Evolutionary conservation across 2,797 vertebrate genomes (phyloP), one percentile per base, ranked within the genome.

Genomic region (Enteromius thamalakanensis): DNA sequence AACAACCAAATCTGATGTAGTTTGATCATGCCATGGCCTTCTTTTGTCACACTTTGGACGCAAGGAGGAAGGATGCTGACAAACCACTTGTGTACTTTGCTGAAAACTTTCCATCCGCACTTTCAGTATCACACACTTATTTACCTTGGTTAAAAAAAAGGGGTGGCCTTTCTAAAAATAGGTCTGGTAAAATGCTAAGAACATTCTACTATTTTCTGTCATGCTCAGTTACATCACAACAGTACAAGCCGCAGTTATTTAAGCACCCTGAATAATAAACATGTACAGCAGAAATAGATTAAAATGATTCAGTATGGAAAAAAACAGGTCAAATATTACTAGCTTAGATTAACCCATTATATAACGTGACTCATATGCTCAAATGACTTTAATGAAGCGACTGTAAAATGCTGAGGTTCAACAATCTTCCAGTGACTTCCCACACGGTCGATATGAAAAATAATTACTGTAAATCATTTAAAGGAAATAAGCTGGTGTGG

Each of bases 81-180:
- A 86, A 84, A 88, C 86, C 80, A 64, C 84, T 55, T 67, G 26
- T 69, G 55, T 29, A 49, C 68, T 83, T 37, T 71, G 83, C 85
- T 70, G 64, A 85, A 86, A 78, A 86, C 55, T 88, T 89, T 89
- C 87, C 87, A 85, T 80, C 82, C 77, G 47, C 83, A 83, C 77
- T 83, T 84, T 88, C 85, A 84, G 64, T 79, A 85, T 86, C 79
- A 82, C 67, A 34, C 53, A 58, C 6, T 19, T 42, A 79, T 65
- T 75, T 29, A 76, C 40, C 45, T 71, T 14, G 6, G 70, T 37
- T 29, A 4, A 14, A 49, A 42, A 40, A 21, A 53, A 65, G 40
- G 29, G 42, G 23, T 69, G 67, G 80, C 65, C 15, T 1, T 37
- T 45, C 75, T 87, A 88, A 85, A 88, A 86, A 81, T 88, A 88